Base-by-base conservation (phyloP, 2,797 vertebrate species). In the Leptodactylus fallax region DNA sequence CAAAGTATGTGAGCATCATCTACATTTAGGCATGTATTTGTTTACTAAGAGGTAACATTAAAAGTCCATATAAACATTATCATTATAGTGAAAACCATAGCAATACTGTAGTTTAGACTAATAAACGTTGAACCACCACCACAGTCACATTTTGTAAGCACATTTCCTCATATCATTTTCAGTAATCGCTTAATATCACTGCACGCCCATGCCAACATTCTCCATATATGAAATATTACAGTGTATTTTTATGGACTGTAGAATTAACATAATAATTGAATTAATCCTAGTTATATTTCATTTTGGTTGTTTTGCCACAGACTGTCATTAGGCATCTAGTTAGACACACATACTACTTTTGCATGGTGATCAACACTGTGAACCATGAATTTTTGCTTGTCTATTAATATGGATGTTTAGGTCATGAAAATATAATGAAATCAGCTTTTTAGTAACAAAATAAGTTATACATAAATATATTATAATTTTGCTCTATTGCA, bases 201-300 rank as follows among this genome's bases (percentile, higher is more conserved):
- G 84, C 85, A 83, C 79, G 58, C 61, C 71, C 45, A 83, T 78
- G 56, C 79, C 81, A 45, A 67, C 72, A 85, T 89, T 53, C 27
- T 78, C 81, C 12, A 81, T 76, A 86, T 79, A 49, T 89, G 51
- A 45, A 78, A 58, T 65, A 89, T 82, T 63, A 76, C 86, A 85
- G 76, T 67, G 19, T 85, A 56, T 78, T 79, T 86, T 79, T 21
- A 23, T 49, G 53, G 45, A 55, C 45, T 83, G 61, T 83, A 86
- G 60, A 86, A 63, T 51, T 23, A 85, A 63, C 74, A 13, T 69
- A 84, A 51, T 81, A 78, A 80, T 49, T 67, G n/a, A 53, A 67
- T 1, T 83, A 17, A 58, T 89, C 12, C 60, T 61, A 88, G 56
- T 58, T 79, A 71, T 69, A 79, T 27, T 56, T n/a, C 36, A 61